Evolutionary conservation across 2,888 invertebrate genomes (phyloP).

Genomic region (Chalcosyrphus nemorum): DNA sequence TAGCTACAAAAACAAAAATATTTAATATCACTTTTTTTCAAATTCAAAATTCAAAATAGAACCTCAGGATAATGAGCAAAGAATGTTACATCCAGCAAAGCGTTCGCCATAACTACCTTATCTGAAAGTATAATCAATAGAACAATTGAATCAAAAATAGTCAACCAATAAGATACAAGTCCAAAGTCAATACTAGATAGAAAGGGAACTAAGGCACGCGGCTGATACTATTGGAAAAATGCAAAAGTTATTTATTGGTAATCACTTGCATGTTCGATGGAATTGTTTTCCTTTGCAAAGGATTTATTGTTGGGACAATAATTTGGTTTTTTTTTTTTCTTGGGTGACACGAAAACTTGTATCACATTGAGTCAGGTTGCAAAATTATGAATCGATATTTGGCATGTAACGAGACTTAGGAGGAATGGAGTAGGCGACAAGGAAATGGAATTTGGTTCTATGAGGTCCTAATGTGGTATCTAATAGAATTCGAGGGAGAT

Average conservation of each 20-base stretch:
- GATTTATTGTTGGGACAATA: conserved; percentile 53
- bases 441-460: too few relatives aligned
- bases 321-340: too few relatives aligned
- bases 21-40: too few relatives aligned
- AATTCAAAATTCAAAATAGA: too few relatives aligned
- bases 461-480: too few relatives aligned
- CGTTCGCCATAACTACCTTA: conserved; percentile 82
- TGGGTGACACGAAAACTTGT: conserved; percentile 42
- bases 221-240: conserved; percentile 16
- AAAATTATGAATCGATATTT: conserved; percentile 32
- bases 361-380: conserved; percentile 38
- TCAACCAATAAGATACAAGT: neutral
- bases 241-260: conserved; percentile 12
- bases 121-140: conserved; percentile 78
- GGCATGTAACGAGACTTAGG: neutral
- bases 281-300: conserved; percentile 28
- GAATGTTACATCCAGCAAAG: conserved; percentile 82
- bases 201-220: neutral
- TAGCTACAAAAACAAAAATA: conserved; percentile 76
- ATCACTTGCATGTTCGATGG: conserved; percentile 47
- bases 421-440: neutral
- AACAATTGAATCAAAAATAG: neutral
- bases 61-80: conserved; percentile 80
- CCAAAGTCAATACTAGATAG: neutral
- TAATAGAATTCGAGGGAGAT: too few relatives aligned